Base-by-base conservation (phyloP, 1,140 invertebrate genomes). In the Leptinotarsa undecemlineata region DNA sequence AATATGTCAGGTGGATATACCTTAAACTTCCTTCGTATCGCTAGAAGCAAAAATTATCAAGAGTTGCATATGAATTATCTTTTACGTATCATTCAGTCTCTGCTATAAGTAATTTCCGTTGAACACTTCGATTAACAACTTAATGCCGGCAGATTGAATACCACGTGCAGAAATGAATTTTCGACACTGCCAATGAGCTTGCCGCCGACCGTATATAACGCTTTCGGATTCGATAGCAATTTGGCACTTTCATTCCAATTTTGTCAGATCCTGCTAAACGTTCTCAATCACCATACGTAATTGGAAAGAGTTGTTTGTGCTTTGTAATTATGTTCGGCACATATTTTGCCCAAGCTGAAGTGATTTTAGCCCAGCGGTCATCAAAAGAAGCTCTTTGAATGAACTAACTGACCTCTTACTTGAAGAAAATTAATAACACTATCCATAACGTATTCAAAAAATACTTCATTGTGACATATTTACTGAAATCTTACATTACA, bases 191-290 rank as follows among this genome's bases (percentile, higher is more conserved):
- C 66, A 68, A 47, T 68, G 51, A 23, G 61, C 33, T 61, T 61
- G 20, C 60, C 21, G 48, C 61, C 61, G 21, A 61, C 26, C 3
- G n/a, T 48, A 64, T 19, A 48, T 47, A 72, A 72, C 61, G 61
- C 33, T 21, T 64, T 64, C 61, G 48, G 20, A 63, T 64, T 62
- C 61, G 47, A 21, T 21, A 61, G 61, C 61, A 72, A 72, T 64
- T 72, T 63, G 60, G 71, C 61, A 47, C 23, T 72, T 72, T 62
- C 21, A 72, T 64, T 72, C 62, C n/a, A 68, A 68, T 68, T 68
- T 42, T 68, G 66, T 68, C 66, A 68, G 66, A 14, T 68, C 23
- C 33, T 42, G 23, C 23, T 26, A 68, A 47, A 26, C 23, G 23
- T 68, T 19, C 23, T 15, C 33, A 68, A 68, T 68, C 42, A 68